A percentile compares a stretch with the other conserved stretches of the same genome.
Conservation (phyloP, 1,140 invertebrate species). For the Chrysoperla carnea region DNA sequence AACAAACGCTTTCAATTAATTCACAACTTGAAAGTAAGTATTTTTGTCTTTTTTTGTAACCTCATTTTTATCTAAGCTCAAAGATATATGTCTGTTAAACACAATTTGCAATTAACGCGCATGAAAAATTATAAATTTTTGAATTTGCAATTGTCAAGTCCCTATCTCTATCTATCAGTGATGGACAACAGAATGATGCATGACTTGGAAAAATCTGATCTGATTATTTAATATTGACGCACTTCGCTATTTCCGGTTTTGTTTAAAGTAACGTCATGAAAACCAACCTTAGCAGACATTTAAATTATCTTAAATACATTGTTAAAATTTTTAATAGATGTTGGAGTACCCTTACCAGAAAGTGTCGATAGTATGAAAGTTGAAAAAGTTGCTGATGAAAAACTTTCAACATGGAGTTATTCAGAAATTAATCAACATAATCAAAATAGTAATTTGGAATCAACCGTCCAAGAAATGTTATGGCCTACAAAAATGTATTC, state of each 20-base stretch:
- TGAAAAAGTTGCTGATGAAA: constrained; percentile 12
- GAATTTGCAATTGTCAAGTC: too few species aligned
- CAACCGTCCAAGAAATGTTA: neutral
- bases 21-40: constrained; percentile 14
- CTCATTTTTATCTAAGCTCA: neutral
- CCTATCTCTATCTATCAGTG: too few species aligned
- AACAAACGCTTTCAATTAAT: constrained; percentile 9
- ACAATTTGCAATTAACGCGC: too few species aligned
- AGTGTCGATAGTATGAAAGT: constrained; percentile 9
- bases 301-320: too few species aligned
- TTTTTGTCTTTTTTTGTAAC: neutral
- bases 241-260: too few species aligned
- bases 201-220: too few species aligned
- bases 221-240: too few species aligned
- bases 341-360: neutral
- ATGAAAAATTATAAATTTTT: too few species aligned
- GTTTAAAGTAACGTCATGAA: too few species aligned
- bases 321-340: constrained; percentile 1
- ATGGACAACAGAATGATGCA: too few species aligned
- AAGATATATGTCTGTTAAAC: too few species aligned
- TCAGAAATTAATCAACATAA: neutral
- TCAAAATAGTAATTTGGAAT: neutral
- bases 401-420: neutral
- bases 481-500: neutral
- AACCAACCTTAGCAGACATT: too few species aligned